Evolutionary conservation across 2,797 vertebrate species (phyloP), one percentile per base, ranked within the genome.

Genomic region (Mustela erminea): DNA sequence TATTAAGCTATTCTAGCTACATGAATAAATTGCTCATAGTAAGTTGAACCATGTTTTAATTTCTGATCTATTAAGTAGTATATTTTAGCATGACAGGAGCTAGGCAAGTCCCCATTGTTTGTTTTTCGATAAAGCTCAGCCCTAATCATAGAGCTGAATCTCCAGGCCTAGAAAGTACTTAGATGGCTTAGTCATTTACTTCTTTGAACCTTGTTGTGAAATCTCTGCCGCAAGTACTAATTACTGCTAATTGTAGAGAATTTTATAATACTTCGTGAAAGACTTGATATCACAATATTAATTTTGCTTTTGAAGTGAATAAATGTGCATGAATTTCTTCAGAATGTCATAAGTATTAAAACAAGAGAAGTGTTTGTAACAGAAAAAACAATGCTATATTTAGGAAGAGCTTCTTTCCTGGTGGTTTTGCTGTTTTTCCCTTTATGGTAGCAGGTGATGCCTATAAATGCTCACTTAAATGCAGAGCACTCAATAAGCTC

Each of bases 231-330:
- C 77, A 35, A 66, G 12, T 86, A 74, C 2, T 77, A 93, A 92
- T 70, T 80, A 64, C 78, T 32, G 27, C 6, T 46, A 83, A 87
- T n/a, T 92, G 4, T 87, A 77, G 75, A 78, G 14, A 77, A 35
- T 43, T 87, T 77, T 75, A 35, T 74, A 60, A 86, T 56, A 78
- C 11, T 93, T 95, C 6, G n/a, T 89, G 29, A 86, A 88, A 49
- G 15, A 70, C 2, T n/a, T 7, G 10, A 25, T 7, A 25, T 81
- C 25, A 66, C 12, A 88, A 46, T n/a, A 25, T 95, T 87, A 85
- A 68, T 92, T 95, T 93, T 87, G 35, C n/a, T 90, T 90, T 95
- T 62, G 56, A 90, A 43, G 70, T 68, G 58, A 88, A 38, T 78
- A 94, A 93, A 54, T 84, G 7, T 58, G 3, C 58, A 38, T 56